Conservation (phyloP, 1,140 invertebrate species). For the Drosophila repletoides region DNA sequence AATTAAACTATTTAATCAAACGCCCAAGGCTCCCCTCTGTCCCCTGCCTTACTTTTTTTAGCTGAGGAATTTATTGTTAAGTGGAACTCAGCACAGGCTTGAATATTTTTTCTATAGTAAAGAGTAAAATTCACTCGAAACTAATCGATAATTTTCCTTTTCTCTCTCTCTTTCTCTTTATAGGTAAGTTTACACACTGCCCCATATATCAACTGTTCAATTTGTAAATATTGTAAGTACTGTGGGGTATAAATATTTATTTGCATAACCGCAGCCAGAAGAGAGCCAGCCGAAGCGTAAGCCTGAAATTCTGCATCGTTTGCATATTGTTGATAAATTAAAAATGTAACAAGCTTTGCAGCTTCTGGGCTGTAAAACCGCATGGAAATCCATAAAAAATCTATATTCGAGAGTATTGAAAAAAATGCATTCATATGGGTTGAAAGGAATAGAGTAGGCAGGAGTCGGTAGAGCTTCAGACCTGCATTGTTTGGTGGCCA, state of each 20-base stretch:
- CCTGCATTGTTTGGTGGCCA: not conserved
- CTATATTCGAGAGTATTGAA: constrained; percentile 6
- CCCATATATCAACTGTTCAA: not conserved
- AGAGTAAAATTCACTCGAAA: no score
- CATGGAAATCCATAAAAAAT: constrained; percentile 17
- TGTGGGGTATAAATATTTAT: constrained; percentile 20
- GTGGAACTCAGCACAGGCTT: no score
- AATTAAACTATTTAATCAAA: no score
- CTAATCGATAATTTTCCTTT: not conserved
- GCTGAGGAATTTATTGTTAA: no score
- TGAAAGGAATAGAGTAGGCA: not conserved
- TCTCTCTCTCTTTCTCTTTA: constrained; percentile 34
- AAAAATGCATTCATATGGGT: constrained; percentile 8
- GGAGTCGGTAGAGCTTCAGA: not conserved
- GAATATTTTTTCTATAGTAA: no score
- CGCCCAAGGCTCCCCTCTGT: no score
- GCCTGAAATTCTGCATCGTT: constrained; percentile 14
- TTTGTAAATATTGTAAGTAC: constrained; percentile 60
- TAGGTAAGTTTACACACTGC: constrained; percentile 55
- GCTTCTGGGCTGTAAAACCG: constrained; percentile 29
- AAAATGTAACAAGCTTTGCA: constrained; percentile 57
- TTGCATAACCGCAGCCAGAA: not conserved
- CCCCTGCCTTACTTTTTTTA: no score
- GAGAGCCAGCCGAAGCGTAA: not conserved
- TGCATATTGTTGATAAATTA: constrained; percentile 58